Evolutionary conservation across 2,113 vertebrate species (phyloP).

Genomic region (Xenopus tropicalis): UCB_Xtro_10.0 CM004445.2:25428501-25429000

Average conservation of each 20-base stretch:
- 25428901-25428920: no score
- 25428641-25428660: slow-evolving; percentile 28
- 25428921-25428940: no score
- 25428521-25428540: slow-evolving; percentile 7
- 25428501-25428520: slow-evolving; percentile 19
- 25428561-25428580: slow-evolving; percentile 16
- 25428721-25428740: neutral
- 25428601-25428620: slow-evolving; percentile 33
- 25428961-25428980: no score
- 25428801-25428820: no score
- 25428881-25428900: no score
- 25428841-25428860: no score
- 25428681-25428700: slow-evolving; percentile 12
- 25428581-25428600: slow-evolving; percentile 30
- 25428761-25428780: neutral
- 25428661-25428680: slow-evolving; percentile 13
- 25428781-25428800: neutral
- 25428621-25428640: slow-evolving; percentile 21
- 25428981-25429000: no score
- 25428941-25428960: no score
- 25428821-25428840: no score
- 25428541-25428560: neutral
- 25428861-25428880: no score
- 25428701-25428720: slow-evolving; percentile 16
- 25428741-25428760: slow-evolving; percentile 6